Base-by-base conservation (phyloP, 1,140 invertebrate species). In the Drosophila nigrodunni region DNA sequence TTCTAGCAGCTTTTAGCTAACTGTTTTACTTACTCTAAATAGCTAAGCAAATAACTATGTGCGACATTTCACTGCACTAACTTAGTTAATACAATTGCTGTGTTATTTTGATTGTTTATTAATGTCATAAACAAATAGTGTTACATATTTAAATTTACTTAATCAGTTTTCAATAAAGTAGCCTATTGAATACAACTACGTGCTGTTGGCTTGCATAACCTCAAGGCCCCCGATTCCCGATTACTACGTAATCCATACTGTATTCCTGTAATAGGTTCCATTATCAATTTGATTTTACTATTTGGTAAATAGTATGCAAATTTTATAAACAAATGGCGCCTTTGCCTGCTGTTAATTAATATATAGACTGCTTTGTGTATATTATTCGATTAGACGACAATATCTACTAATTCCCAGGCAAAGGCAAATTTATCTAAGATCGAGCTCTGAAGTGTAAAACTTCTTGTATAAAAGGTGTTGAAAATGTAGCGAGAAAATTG, bases 1-100 rank as follows among this genome's bases (percentile, higher is more conserved):
- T 76, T 78, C 66, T 62, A 10, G 25, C 61, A 50, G 62, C 71
- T 68, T 61, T 74, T 41, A 55, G 58, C 57, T 86, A 86, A 86
- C 82, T 76, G 82, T 86, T 81, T 50, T 71, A 47, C 25, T 30
- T 30, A 39, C n/a, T 49, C 46, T 41, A 67, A 52, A 39, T 47
- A n/a, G 58, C 58, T 55, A 37, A 55, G 52, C 34, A 55, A 55
- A 21, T 11, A 10, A 49, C 15, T 25, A 30, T 0, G 10, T 52
- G 49, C 18, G 25, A 34, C 49, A 52, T 34, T 34, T 13, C 7
- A 13, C 4, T 11, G 6, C 13, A 13, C 11, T 6, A 34, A 52
- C n/a, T 52, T 52, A 13, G 10, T 30, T n/a, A 11, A 30, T n/a
- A 11, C 10, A 25, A 30, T 49, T 49, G 21, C 21, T 11, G 9